phyloP scores from a whole-genome alignment of 2,113 vertebrate genomes.

The Phyllostomus discolor region DNA sequence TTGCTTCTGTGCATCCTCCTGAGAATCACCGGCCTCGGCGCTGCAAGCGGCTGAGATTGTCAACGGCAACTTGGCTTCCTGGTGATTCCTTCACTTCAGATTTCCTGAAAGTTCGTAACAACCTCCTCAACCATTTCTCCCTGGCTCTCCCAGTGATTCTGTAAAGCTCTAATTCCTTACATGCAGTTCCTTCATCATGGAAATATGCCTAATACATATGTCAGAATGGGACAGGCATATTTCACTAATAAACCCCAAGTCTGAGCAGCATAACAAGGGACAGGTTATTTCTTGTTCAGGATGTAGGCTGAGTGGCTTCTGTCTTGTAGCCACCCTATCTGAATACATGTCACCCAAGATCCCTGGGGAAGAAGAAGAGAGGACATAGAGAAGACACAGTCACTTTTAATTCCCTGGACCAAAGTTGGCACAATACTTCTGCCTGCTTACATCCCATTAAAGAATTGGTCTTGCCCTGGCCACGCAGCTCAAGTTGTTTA shows the following conservation, averaged over 20 bases:
- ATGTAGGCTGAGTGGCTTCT: neutral
- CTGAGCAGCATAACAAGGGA: neutral
- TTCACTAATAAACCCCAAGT: neutral
- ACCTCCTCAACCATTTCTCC: neutral
- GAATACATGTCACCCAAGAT: neutral
- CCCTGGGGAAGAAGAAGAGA: neutral
- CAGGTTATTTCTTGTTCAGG: neutral
- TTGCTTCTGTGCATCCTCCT: neutral
- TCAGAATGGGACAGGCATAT: neutral
- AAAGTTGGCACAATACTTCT: neutral
- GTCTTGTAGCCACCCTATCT: neutral
- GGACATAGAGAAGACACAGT: neutral
- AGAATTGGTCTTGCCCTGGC: neutral
- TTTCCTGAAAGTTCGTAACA: neutral
- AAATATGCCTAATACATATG: neutral
- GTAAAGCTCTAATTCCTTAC: neutral
- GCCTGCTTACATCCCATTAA: neutral
- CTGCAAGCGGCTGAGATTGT: neutral
- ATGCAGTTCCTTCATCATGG: neutral
- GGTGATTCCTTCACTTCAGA: neutral
- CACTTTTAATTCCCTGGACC: neutral
- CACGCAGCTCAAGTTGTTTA: too few species aligned
- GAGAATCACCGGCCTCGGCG: neutral
- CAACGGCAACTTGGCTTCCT: neutral
- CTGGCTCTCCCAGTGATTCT: neutral